These are phyloP conservation scores for Hylaeus anthracinus DNA, from an alignment of 1,140 invertebrate genomes.

Conservation along the genomic window DNA sequence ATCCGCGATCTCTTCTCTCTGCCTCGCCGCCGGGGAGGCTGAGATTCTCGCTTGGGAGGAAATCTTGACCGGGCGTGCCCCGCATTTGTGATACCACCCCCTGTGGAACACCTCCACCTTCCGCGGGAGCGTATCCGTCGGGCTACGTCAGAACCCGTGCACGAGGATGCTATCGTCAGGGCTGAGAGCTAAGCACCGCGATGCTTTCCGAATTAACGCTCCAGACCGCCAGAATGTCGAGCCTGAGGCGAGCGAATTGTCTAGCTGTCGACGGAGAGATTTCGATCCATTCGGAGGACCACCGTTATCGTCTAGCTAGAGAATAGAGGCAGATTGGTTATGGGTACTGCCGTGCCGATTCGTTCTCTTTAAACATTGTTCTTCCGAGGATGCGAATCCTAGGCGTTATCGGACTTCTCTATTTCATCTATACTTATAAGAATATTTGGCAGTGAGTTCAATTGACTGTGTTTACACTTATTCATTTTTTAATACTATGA, in stretches of 20 bases:
- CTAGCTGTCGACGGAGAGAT: constrained; percentile 5
- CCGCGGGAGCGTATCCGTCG: background rate
- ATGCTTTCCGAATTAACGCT: constrained; percentile 54
- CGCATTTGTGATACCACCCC: constrained; percentile 78
- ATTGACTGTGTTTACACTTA: too few relatives aligned
- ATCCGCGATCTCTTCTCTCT: constrained; percentile 47
- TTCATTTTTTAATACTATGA: too few relatives aligned
- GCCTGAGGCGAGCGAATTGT: constrained; percentile 11
- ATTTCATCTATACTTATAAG: too few relatives aligned
- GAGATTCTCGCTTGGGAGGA: constrained; percentile 80
- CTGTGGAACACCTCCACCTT: constrained; percentile 66
- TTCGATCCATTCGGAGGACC: background rate
- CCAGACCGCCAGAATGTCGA: constrained; percentile 35
- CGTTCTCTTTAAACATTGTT: too few relatives aligned
- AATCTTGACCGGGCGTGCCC: constrained; percentile 82
- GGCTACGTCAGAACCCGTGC: background rate
- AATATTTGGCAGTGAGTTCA: too few relatives aligned
- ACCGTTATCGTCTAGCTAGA: too few relatives aligned
- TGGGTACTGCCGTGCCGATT: too few relatives aligned
- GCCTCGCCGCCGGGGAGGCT: constrained; percentile 71
- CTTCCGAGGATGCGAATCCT: too few relatives aligned
- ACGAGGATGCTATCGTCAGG: constrained; percentile 18
- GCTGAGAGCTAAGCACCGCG: constrained; percentile 13
- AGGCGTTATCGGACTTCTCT: too few relatives aligned
- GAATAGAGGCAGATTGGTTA: too few relatives aligned